Evolutionary conservation across 1,140 invertebrate genomes (phyloP).

Genomic region (Nomia melanderi): DNA sequence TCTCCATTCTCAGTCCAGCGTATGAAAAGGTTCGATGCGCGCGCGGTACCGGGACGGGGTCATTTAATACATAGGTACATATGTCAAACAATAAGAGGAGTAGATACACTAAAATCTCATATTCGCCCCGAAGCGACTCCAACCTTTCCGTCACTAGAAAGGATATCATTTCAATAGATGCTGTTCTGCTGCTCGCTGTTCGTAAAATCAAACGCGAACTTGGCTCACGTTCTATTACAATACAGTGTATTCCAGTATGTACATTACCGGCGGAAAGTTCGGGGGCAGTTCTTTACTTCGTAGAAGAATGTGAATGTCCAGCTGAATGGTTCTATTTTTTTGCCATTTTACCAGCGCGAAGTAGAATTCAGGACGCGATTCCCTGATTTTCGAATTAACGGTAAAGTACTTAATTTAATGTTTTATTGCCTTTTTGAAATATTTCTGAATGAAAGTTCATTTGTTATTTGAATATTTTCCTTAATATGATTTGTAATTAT

Average conservation of each 20-base stretch:
- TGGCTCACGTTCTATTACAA: not conserved
- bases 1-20: slow-evolving; percentile 16
- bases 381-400: too few species aligned
- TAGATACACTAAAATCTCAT: slow-evolving; percentile 56
- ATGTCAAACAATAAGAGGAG: slow-evolving; percentile 35
- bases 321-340: too few species aligned
- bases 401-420: too few species aligned
- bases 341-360: too few species aligned
- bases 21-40: slow-evolving; percentile 45
- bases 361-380: too few species aligned
- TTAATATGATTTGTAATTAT: too few species aligned
- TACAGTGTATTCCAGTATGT: not conserved
- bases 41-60: slow-evolving; percentile 1
- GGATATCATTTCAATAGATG: slow-evolving; percentile 45
- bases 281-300: not conserved
- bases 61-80: slow-evolving; percentile 51
- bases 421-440: too few species aligned
- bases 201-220: slow-evolving; percentile 16
- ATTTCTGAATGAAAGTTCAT: too few species aligned
- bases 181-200: not conserved
- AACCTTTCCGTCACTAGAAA: slow-evolving; percentile 28
- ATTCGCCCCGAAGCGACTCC: slow-evolving; percentile 44
- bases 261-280: not conserved
- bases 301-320: not conserved
- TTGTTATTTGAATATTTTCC: too few species aligned